Base-by-base conservation (phyloP, 2,113 vertebrate species). In the Pitta sordida region DNA sequence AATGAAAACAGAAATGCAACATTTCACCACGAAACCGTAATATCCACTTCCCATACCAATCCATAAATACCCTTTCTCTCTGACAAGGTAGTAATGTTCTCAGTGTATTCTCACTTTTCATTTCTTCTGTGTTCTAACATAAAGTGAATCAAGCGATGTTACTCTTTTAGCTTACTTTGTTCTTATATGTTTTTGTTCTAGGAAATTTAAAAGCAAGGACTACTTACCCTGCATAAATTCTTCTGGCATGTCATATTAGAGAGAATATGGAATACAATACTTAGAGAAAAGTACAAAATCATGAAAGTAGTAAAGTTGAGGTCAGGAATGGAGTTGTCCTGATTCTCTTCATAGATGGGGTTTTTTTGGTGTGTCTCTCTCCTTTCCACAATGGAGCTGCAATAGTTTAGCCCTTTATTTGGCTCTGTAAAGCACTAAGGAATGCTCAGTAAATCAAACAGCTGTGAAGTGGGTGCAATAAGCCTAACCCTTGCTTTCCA, bases 381-480 rank as follows among this genome's bases (percentile, higher is more conserved):
- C 32, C 44, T 58, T 71, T 91, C 58, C 58, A 82, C 74, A 68
- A 9, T 0, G 18, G 74, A 87, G 53, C 73, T 82, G 37, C 34
- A 41, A 86, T 84, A 41, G 64, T 60, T 86, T 15, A 91, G 37
- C 32, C 44, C 73, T 93, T 86, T 62, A 22, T 89, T 89, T 92
- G 84, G 60, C 62, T 73, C 69, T 76, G 41, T 36, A 92, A 91
- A 89, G 91, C 44, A 18, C 77, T 30, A 60, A 83, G 86, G 65
- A 83, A 92, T 49, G 82, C 78, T 93, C 82, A 58, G 44, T 34
- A 87, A 87, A 92, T 93, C 92, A 87, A 93, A 92, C 55, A 73
- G 65, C 53, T 82, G 65, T 36, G 86, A 91, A 73, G 70, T 39
- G 62, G 56, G 30, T 64, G 49, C 77, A 71, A 21, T 48, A 91